These are phyloP conservation scores for Pseudomyrmex sp. DNA, from an alignment of 1,140 invertebrate genomes.

Conservation along the genomic window DNA sequence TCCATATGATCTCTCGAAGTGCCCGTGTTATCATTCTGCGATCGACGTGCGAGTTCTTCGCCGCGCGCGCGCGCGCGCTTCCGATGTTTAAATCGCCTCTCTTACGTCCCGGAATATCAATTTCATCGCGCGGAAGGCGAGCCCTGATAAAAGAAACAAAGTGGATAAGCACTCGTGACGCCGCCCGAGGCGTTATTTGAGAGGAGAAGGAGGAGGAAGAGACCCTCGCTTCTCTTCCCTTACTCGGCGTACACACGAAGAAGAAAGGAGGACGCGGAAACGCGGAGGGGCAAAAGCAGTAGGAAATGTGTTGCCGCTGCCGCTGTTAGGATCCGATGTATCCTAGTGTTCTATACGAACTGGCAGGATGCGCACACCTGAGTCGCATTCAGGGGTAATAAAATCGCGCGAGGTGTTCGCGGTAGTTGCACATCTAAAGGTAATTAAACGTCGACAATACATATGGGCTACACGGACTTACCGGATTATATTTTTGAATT, in stretches of 20 bases:
- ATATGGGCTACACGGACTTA: constrained; percentile 37
- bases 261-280: constrained; percentile 25
- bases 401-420: constrained; percentile 55
- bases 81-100: constrained; percentile 51
- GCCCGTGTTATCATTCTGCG: constrained; percentile 32
- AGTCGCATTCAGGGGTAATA: constrained; percentile 32
- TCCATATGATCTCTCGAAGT: constrained; percentile 31
- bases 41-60: constrained; percentile 35
- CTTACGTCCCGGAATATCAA: constrained; percentile 60
- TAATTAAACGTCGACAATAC: constrained; percentile 55
- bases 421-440: constrained; percentile 31
- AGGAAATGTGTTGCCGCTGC: constrained; percentile 55
- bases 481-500: constrained; percentile 23
- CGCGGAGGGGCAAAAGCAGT: constrained; percentile 28
- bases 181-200: constrained; percentile 48
- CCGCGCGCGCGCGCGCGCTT: constrained; percentile 19
- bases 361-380: constrained; percentile 61
- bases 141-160: constrained; percentile 63
- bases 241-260: constrained; percentile 15
- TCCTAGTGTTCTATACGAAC: constrained; percentile 49
- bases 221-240: constrained; percentile 7
- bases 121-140: constrained; percentile 55
- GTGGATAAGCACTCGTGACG: constrained; percentile 65
- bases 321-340: constrained; percentile 32
- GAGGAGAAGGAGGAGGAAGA: not conserved